phyloP scores from a whole-genome alignment of 1,140 invertebrate genomes.

The Bathynomus jamesi region DNA sequence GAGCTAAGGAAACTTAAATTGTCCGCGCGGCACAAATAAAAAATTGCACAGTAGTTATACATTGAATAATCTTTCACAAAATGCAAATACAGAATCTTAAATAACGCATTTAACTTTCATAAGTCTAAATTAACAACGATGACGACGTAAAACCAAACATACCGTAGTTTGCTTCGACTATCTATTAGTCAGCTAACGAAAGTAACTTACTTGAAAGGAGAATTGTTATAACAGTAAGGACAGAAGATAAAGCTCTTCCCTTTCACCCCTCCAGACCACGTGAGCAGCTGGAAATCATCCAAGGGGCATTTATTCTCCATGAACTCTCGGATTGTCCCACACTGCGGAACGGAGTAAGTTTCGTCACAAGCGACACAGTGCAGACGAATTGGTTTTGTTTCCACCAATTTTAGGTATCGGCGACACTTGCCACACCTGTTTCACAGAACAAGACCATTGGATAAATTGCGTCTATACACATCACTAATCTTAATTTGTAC shows the following conservation, averaged over 20 bases:
- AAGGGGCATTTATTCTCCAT: slow-evolving; percentile 95
- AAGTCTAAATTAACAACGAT: no score
- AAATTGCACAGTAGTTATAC: no score
- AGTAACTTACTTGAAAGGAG: slow-evolving; percentile 74
- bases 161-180: no score
- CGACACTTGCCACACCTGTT: slow-evolving; percentile 95
- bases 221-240: slow-evolving; percentile 97
- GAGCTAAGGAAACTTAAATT: no score
- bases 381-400: slow-evolving; percentile 83
- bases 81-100: no score
- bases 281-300: slow-evolving; percentile 88
- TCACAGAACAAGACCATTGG: no score
- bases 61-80: no score
- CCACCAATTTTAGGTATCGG: slow-evolving; percentile 95
- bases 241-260: slow-evolving; percentile 93
- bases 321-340: slow-evolving; percentile 86
- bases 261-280: slow-evolving; percentile 81
- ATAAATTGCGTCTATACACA: neutral
- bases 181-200: no score
- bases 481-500: neutral
- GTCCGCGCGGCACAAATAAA: no score
- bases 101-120: no score
- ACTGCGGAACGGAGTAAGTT: slow-evolving; percentile 88
- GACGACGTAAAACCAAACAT: no score
- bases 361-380: slow-evolving; percentile 95